A percentile compares a stretch with the other conserved stretches of the same genome.
Evolutionary conservation across 2,888 invertebrate genomes (phyloP).

Genomic region (Conomelus anceps): DNA sequence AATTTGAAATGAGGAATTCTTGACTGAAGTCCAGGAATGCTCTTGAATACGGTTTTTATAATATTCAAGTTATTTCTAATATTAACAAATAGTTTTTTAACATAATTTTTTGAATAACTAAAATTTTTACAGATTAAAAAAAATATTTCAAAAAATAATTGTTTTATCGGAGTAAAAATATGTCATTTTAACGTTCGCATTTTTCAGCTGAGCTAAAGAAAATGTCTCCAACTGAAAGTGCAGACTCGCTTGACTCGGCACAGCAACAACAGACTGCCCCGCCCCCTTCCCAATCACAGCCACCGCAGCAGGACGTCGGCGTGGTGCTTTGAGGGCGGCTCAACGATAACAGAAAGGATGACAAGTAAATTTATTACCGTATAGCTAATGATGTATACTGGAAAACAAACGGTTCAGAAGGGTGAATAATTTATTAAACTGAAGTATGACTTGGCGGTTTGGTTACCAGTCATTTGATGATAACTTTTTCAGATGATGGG

Average conservation of each 20-base stretch:
- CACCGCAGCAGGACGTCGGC: not conserved
- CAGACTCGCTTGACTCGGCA: constrained; percentile 18
- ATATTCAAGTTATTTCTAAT: no score
- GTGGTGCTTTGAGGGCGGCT: not conserved
- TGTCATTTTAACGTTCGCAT: not conserved
- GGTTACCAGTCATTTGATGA: not conserved
- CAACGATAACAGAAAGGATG: not conserved
- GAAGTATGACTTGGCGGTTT: not conserved
- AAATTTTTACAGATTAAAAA: no score
- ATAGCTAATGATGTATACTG: not conserved
- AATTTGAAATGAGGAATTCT: no score
- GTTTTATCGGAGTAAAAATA: no score
- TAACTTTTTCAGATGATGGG: not conserved
- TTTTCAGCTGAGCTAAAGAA: constrained; percentile 19
- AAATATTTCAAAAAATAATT: no score
- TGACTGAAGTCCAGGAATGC: no score
- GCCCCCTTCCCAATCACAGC: not conserved
- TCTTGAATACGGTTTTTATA: no score
- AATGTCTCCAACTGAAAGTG: constrained; percentile 10
- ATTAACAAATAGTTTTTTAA: no score
- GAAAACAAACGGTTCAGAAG: not conserved
- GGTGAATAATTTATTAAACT: not conserved
- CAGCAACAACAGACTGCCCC: not conserved
- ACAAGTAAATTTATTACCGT: not conserved
- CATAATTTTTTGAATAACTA: no score